Conservation (phyloP, 1,140 invertebrate genomes). For the Agrypnia vestita region DNA sequence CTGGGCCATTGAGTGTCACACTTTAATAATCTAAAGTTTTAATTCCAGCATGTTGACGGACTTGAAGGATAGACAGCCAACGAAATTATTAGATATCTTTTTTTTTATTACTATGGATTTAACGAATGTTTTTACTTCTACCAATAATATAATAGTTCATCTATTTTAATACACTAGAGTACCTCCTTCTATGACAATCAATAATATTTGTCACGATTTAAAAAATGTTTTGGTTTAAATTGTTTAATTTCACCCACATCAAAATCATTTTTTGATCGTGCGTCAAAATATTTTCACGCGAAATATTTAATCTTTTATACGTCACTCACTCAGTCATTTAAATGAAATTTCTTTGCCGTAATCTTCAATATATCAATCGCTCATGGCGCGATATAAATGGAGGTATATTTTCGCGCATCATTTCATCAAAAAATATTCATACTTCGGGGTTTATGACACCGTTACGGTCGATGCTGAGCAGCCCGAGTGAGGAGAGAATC, state of each 20-base stretch:
- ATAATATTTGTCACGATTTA: no score
- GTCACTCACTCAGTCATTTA: conserved; percentile 40
- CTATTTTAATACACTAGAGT: no score
- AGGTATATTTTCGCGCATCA: conserved; percentile 38
- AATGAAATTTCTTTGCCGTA: conserved; percentile 37
- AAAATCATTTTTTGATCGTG: neutral
- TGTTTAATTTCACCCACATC: neutral
- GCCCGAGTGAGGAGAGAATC: conserved; percentile 43
- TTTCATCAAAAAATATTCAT: conserved; percentile 35
- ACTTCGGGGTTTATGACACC: conserved; percentile 32
- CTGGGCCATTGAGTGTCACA: no score
- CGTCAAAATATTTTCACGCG: conserved; percentile 1
- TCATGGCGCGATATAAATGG: conserved; percentile 36
- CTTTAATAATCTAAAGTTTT: no score
- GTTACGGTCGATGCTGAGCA: conserved; percentile 9
- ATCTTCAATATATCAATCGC: conserved; percentile 42
- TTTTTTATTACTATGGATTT: no score
- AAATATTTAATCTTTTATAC: conserved; percentile 36
- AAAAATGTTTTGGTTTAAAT: no score
- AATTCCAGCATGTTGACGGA: no score
- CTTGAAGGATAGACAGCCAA: no score
- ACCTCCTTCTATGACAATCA: no score
- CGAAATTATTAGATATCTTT: no score
- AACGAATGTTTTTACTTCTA: no score
- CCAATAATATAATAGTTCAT: no score